Evolutionary conservation across 2,113 vertebrate species (phyloP).

Genomic region (Lichenostomus cassidix): DNA sequence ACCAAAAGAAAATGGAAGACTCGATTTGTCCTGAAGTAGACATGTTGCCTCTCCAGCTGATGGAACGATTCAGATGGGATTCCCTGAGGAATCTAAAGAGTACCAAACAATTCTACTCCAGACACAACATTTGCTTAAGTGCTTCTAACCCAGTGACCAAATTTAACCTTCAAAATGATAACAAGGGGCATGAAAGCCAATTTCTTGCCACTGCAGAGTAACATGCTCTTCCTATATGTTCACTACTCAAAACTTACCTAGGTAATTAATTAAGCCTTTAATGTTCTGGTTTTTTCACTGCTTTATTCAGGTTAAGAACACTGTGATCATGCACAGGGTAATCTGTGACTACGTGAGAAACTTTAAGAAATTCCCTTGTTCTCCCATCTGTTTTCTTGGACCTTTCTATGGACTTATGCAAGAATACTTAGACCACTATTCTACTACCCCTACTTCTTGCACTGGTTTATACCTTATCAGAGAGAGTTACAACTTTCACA

Average conservation of each 20-base stretch:
- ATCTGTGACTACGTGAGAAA: neutral
- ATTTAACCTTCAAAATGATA: neutral
- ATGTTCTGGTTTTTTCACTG: neutral
- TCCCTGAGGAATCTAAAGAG: neutral
- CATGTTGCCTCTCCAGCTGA: fast-evolving
- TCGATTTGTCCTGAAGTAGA: neutral
- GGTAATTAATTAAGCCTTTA: neutral
- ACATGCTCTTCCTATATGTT: neutral
- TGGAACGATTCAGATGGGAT: neutral
- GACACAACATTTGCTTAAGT: neutral
- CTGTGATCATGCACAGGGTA: neutral
- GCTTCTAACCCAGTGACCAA: neutral
- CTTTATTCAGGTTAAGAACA: neutral
- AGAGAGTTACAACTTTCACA: neutral
- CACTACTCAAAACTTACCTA: neutral
- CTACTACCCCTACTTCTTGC: neutral
- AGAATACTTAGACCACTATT: neutral
- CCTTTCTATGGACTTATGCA: neutral
- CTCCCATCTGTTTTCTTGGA: neutral
- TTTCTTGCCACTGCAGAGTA: fast-evolving
- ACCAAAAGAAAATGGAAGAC: neutral
- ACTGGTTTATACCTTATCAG: neutral
- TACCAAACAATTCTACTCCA: neutral
- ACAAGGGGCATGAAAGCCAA: neutral
- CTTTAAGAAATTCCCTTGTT: neutral